Evolutionary conservation across 2,888 invertebrate genomes (phyloP).

Genomic region (Tetheella fluctuosa): DNA sequence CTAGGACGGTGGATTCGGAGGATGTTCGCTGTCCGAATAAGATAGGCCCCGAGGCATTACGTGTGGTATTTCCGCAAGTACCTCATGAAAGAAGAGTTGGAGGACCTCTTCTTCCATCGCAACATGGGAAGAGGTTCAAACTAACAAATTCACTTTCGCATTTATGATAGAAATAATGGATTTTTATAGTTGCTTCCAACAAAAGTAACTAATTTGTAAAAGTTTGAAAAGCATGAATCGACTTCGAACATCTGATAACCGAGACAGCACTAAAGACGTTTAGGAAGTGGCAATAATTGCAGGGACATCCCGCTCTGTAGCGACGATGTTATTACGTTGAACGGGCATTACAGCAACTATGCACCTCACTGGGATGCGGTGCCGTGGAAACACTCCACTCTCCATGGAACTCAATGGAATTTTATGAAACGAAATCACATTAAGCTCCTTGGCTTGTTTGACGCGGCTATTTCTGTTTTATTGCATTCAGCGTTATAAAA

Average conservation of each 20-base stretch:
- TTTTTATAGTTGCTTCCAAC: too few species aligned
- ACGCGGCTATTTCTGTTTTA: constrained; percentile 30
- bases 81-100: too few species aligned
- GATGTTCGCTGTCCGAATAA: too few species aligned
- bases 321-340: constrained; percentile 63
- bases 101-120: too few species aligned
- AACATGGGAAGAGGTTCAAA: too few species aligned
- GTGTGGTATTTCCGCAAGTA: too few species aligned
- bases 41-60: too few species aligned
- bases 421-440: constrained; percentile 42
- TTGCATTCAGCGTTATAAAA: constrained; percentile 18
- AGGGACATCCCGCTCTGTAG: constrained; percentile 53
- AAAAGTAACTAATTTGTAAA: not conserved
- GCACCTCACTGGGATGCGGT: constrained; percentile 38
- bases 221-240: not conserved
- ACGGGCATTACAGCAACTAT: constrained; percentile 47
- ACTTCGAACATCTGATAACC: not conserved
- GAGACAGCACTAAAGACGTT: constrained; percentile 46
- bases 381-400: constrained; percentile 22
- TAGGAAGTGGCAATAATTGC: constrained; percentile 68
- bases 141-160: too few species aligned
- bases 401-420: constrained; percentile 33
- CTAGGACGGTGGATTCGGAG: too few species aligned
- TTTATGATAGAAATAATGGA: too few species aligned
- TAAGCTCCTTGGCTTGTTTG: constrained; percentile 37